Percentiles rank a stretch among this genome's conserved stretches.
phyloP scores from a whole-genome alignment of 35 echinoderm and acorn worm species.

The Amphiura filiformis region DNA sequence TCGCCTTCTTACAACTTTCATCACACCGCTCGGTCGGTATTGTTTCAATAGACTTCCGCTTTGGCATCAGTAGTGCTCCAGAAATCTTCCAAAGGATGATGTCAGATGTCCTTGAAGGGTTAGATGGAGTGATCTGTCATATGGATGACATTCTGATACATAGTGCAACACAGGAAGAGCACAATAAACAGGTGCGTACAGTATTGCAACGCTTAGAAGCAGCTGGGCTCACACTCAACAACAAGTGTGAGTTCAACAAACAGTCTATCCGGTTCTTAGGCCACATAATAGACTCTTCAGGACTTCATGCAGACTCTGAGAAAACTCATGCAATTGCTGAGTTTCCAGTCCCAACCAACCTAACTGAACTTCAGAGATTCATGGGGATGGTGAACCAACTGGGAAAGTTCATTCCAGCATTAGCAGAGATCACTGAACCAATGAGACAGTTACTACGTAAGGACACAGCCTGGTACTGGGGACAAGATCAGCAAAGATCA shows the following conservation, averaged over 20 bases:
- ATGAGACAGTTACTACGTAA: constrained; percentile 39
- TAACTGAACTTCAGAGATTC: neutral
- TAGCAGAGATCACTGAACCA: constrained; percentile 20
- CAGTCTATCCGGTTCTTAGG: constrained; percentile 37
- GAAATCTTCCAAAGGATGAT: constrained; percentile 61
- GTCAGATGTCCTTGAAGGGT: constrained; percentile 44
- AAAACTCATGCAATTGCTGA: constrained; percentile 20
- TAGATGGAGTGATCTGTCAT: constrained; percentile 53
- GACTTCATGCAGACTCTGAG: constrained; percentile 20
- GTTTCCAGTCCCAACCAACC: constrained; percentile 18
- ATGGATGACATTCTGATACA: constrained; percentile 79
- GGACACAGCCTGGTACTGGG: constrained; percentile 28
- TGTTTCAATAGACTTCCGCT: constrained; percentile 48
- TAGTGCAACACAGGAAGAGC: constrained; percentile 31
- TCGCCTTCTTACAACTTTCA: constrained; percentile 47
- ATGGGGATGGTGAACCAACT: constrained; percentile 44
- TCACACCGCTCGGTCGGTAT: constrained; percentile 51
- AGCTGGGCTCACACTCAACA: constrained; percentile 58
- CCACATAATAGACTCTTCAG: constrained; percentile 22
- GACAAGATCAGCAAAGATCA: constrained; percentile 13
- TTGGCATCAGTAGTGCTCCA: constrained; percentile 48
- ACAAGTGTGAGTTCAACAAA: constrained; percentile 38
- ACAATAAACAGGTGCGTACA: constrained; percentile 44
- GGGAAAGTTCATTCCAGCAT: constrained; percentile 27
- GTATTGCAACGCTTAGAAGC: constrained; percentile 24